These are phyloP conservation scores for Sylvia atricapilla DNA, from an alignment of 2,113 vertebrate genomes.

Conservation along the genomic window DNA sequence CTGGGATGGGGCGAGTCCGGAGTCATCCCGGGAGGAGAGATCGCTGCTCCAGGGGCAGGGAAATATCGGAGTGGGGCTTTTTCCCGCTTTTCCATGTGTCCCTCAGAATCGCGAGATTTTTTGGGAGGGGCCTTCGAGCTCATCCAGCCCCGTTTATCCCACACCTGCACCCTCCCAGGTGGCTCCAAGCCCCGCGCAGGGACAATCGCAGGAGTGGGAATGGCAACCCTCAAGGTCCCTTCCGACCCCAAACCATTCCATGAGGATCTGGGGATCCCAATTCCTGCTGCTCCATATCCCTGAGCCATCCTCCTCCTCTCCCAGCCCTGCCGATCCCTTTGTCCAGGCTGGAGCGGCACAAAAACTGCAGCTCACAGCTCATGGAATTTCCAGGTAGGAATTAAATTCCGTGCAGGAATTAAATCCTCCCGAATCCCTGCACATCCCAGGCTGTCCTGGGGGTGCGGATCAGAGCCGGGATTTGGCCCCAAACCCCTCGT, in stretches of 20 bases:
- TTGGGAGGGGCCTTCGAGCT: background rate
- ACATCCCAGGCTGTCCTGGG: accelerated
- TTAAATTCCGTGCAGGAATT: background rate
- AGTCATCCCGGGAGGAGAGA: background rate
- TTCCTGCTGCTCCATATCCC: background rate
- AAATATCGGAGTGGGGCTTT: background rate
- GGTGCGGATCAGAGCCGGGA: background rate
- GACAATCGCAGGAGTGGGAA: background rate
- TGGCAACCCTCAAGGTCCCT: background rate
- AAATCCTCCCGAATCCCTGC: background rate
- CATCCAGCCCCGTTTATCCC: background rate
- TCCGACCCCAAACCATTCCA: background rate
- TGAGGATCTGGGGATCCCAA: accelerated
- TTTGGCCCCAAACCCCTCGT: accelerated
- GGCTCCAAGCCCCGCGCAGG: background rate
- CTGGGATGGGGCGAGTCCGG: accelerated
- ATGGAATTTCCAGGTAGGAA: background rate
- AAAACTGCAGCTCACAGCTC: background rate
- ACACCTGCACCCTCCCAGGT: background rate
- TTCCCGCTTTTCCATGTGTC: background rate
- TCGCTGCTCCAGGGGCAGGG: background rate
- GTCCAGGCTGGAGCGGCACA: background rate
- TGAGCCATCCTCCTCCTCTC: background rate
- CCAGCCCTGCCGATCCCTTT: background rate
- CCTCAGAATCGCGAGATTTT: background rate